Evolutionary conservation across 2,888 invertebrate genomes (phyloP).

Genomic region (Nectonema munidae): DNA sequence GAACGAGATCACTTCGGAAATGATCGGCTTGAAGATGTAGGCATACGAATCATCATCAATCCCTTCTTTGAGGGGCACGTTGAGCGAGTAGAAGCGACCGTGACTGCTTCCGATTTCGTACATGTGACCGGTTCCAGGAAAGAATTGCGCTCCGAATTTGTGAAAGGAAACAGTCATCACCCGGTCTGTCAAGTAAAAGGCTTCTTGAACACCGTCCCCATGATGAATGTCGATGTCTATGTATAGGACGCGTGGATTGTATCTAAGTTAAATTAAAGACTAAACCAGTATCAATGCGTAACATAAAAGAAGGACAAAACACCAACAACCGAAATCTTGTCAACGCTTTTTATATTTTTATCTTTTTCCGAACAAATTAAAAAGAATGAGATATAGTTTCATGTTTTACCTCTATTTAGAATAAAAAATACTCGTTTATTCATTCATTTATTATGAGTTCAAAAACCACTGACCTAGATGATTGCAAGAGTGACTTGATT

Average conservation of each 20-base stretch:
- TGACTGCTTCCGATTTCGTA: constrained; percentile 82
- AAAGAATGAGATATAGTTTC: no score
- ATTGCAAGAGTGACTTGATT: no score
- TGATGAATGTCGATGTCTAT: constrained; percentile 98
- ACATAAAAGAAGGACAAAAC: background rate
- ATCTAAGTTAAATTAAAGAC: constrained; percentile 28
- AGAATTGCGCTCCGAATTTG: constrained; percentile 85
- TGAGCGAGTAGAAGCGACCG: constrained; percentile 78
- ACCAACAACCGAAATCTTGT: background rate
- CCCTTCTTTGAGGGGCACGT: constrained; percentile 84
- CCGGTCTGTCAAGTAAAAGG: constrained; percentile 73
- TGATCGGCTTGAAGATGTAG: constrained; percentile 53
- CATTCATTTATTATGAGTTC: no score
- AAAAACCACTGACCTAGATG: no score
- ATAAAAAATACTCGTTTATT: no score
- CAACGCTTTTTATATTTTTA: background rate
- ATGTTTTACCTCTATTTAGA: no score
- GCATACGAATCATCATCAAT: constrained; percentile 45
- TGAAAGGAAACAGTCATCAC: constrained; percentile 99
- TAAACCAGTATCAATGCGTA: constrained; percentile 7
- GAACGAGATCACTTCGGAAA: constrained; percentile 56
- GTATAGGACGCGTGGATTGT: constrained; percentile 67
- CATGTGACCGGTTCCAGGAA: constrained; percentile 90
- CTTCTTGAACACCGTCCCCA: constrained; percentile 78
- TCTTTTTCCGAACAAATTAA: background rate